phyloP scores from a whole-genome alignment of 2,888 invertebrate species.

The Agrilus mali region DNA sequence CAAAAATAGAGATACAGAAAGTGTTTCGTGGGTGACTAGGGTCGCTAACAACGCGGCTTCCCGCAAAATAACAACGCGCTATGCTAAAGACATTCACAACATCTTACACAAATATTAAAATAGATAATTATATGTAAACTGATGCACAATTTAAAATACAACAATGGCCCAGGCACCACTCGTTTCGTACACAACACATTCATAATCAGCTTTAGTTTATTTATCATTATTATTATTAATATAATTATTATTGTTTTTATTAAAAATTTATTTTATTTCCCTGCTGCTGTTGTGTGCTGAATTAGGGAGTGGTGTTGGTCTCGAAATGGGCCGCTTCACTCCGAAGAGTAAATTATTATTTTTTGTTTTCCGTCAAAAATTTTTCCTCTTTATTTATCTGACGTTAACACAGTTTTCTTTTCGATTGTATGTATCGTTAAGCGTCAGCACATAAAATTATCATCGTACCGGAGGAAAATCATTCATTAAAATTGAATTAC shows the following conservation, averaged over 20 bases:
- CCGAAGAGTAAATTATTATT: slow-evolving; percentile 16
- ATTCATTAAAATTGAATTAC: too few species aligned
- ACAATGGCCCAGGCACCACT: slow-evolving; percentile 33
- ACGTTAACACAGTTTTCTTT: too few species aligned
- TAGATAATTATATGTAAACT: slow-evolving; percentile 30
- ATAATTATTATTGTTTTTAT: slow-evolving; percentile 4
- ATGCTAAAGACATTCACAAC: slow-evolving; percentile 34
- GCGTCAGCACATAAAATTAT: too few species aligned
- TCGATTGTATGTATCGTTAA: too few species aligned
- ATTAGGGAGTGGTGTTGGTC: slow-evolving; percentile 31
- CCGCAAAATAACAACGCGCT: slow-evolving; percentile 36
- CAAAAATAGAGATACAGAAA: slow-evolving; percentile 18
- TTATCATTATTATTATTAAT: slow-evolving; percentile 9
- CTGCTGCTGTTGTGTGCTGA: slow-evolving; percentile 16
- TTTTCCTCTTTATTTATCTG: not conserved
- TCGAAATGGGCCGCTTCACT: slow-evolving; percentile 20
- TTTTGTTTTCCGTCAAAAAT: slow-evolving; percentile 1
- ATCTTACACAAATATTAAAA: slow-evolving; percentile 37
- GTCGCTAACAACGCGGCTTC: slow-evolving; percentile 36
- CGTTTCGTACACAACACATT: slow-evolving; percentile 24
- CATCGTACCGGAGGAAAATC: too few species aligned
- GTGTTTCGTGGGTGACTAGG: slow-evolving; percentile 33
- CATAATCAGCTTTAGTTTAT: slow-evolving; percentile 12
- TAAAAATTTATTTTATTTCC: slow-evolving; percentile 22
- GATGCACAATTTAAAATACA: slow-evolving; percentile 31